A percentile compares a stretch with the other conserved stretches of the same genome.
These are phyloP conservation scores for Melanotaenia maccullochi DNA, from an alignment of 2,797 vertebrate genomes.

Conservation along the genomic window DNA sequence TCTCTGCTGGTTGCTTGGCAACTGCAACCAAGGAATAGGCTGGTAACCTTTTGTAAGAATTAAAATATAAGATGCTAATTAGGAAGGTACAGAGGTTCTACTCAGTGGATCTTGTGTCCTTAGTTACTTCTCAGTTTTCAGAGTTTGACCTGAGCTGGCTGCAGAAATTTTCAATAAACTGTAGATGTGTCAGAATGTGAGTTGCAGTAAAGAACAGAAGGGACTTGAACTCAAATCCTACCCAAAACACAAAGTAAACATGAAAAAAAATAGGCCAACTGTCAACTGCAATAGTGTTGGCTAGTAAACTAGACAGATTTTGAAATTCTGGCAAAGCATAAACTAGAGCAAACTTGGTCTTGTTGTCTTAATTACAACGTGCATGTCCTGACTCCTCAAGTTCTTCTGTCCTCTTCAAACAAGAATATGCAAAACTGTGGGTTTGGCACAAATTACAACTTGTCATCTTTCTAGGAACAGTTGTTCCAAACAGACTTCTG, in stretches of 20 bases:
- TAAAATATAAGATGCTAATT: slow-evolving; percentile 2
- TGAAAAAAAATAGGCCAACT: background rate
- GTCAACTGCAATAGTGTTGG: background rate
- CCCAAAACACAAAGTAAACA: background rate
- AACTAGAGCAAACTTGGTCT: background rate
- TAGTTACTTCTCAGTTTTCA: background rate
- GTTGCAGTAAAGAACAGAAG: background rate
- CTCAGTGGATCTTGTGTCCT: background rate
- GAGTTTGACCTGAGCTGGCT: background rate
- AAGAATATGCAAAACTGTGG: background rate
- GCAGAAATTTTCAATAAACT: background rate
- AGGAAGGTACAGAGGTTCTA: background rate
- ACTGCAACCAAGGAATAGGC: background rate
- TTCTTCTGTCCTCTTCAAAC: background rate
- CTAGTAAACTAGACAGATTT: background rate
- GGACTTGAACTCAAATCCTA: background rate
- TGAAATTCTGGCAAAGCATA: background rate
- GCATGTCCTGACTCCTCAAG: slow-evolving; percentile 1
- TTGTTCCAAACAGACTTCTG: slow-evolving; percentile 15
- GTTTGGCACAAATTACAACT: slow-evolving; percentile 11
- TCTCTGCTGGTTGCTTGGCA: slow-evolving; percentile 22
- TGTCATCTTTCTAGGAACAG: slow-evolving; percentile 30
- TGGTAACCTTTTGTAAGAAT: background rate
- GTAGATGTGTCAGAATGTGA: background rate
- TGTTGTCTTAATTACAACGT: slow-evolving; percentile 5